These are phyloP conservation scores for Oophaga pumilio DNA, from an alignment of 2,113 vertebrate genomes.

Conservation along the genomic window DNA sequence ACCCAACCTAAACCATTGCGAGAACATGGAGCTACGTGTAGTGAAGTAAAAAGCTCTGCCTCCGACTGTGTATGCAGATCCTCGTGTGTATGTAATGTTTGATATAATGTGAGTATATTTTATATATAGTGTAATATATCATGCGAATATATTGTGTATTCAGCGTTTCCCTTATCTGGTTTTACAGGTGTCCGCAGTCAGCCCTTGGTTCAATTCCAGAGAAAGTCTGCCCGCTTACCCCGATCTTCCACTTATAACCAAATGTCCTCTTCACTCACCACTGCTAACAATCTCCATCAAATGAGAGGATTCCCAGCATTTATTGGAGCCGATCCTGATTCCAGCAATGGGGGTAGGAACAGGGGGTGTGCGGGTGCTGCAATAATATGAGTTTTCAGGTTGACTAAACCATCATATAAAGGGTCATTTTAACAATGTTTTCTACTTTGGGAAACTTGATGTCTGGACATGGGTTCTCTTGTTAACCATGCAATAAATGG, in stretches of 20 bases:
- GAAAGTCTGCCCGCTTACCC: conserved; percentile 82
- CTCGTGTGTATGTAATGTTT: too few species aligned
- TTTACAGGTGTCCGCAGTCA: conserved; percentile 83
- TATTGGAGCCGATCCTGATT: conserved; percentile 84
- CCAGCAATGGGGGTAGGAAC: conserved; percentile 80
- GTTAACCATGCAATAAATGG: too few species aligned
- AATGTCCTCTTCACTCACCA: conserved; percentile 86
- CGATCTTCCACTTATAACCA: conserved; percentile 85
- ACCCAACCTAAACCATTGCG: neutral
- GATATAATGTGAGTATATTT: too few species aligned
- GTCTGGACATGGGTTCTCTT: too few species aligned
- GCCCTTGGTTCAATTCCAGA: conserved; percentile 90
- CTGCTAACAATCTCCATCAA: conserved; percentile 83
- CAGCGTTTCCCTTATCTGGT: neutral
- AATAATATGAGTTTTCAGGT: neutral
- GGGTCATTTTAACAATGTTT: neutral
- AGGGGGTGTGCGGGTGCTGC: neutral
- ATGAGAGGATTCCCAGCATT: conserved; percentile 90
- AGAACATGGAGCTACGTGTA: neutral
- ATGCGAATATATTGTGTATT: neutral
- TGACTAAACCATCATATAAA: too few species aligned
- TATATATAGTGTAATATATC: neutral
- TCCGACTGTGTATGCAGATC: too few species aligned
- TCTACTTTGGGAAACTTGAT: neutral
- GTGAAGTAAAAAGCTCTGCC: neutral